Base-by-base conservation (phyloP, 1,140 invertebrate species). In the Drosophila gunungcola region DNA sequence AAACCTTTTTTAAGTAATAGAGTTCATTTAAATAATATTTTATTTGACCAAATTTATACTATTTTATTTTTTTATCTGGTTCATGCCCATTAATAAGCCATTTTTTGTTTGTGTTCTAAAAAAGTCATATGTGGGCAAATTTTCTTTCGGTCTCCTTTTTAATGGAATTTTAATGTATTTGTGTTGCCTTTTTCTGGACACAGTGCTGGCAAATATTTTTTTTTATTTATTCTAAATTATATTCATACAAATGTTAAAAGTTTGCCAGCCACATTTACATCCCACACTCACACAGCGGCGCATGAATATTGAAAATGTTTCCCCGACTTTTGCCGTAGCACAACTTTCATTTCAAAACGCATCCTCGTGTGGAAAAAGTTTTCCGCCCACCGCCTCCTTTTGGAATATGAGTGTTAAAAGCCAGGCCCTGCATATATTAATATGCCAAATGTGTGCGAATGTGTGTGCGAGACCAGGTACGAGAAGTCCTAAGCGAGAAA, bases 191-290 rank as follows among this genome's bases (percentile, higher is more conserved):
- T 42, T 77, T 36, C 57, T 68, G 68, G 42, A 77, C 69, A 56
- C 32, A 45, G 32, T 60, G 61, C 34, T 45, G 34, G 39, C 39
- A 45, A 45, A 45, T 54, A 46, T 36, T 27, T 52, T 46, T 70
- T 52, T 70, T 9, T 68, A 80, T 84, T 73, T 89, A 78, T 89
- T 89, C 69, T 78, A 80, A 89, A 89, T 89, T 89, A 89, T 89
- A 89, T 89, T 89, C 84, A 89, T 89, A 89, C 85, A 89, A 89
- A 89, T 89, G 84, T 89, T 89, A 56, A 89, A 85, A 88, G 82
- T 89, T 89, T 72, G 68, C 52, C 65, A 72, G 36, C 74, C 54
- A 54, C 72, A 88, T 86, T 88, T 83, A 83, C 84, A 88, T 88
- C 64, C 58, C 56, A 54, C 73, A 65, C 36, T 73, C 62, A 42